These are phyloP conservation scores for Eupsilia transversa DNA, from an alignment of 2,888 invertebrate genomes.

Conservation along the genomic window DNA sequence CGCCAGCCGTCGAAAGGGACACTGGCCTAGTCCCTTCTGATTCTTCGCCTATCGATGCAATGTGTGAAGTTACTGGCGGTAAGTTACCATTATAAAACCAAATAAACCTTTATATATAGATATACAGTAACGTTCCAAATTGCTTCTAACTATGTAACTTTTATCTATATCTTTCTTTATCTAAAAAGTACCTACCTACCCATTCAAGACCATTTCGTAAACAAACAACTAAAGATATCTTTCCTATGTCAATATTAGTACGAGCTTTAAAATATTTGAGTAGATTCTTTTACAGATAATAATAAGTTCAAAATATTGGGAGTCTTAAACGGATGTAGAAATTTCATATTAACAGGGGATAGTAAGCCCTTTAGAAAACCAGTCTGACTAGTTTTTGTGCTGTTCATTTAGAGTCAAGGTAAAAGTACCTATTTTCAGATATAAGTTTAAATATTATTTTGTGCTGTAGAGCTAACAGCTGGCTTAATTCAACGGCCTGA, in stretches of 20 bases:
- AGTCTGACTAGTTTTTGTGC: slow-evolving; percentile 77
- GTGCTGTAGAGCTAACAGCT: slow-evolving; percentile 14
- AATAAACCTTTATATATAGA: neutral
- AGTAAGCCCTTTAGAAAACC: slow-evolving; percentile 78
- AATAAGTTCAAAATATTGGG: slow-evolving; percentile 35
- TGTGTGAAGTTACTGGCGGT: slow-evolving; percentile 99
- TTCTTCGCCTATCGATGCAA: slow-evolving; percentile 98
- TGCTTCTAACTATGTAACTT: neutral
- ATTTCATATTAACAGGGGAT: slow-evolving; percentile 68
- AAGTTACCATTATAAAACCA: slow-evolving; percentile 64
- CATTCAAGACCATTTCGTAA: slow-evolving; percentile 37
- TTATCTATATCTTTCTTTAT: slow-evolving; percentile 20
- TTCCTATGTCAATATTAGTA: slow-evolving; percentile 25
- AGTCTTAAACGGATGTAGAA: slow-evolving; percentile 50
- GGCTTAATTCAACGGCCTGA: slow-evolving; percentile 17
- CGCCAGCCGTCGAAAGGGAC: slow-evolving; percentile 96
- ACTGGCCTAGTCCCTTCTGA: slow-evolving; percentile 98
- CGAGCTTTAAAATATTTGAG: slow-evolving; percentile 32
- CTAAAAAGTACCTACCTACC: slow-evolving; percentile 9
- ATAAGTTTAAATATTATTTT: slow-evolving; percentile 41
- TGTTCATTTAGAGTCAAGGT: slow-evolving; percentile 76
- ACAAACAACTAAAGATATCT: slow-evolving; percentile 34
- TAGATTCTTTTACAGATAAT: slow-evolving; percentile 35
- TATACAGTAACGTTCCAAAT: neutral
- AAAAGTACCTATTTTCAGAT: slow-evolving; percentile 43